Evolutionary conservation across 1,140 invertebrate species (phyloP), one percentile per base, ranked within the genome.

Genomic region (Macrosteles quadrilineatus): DNA sequence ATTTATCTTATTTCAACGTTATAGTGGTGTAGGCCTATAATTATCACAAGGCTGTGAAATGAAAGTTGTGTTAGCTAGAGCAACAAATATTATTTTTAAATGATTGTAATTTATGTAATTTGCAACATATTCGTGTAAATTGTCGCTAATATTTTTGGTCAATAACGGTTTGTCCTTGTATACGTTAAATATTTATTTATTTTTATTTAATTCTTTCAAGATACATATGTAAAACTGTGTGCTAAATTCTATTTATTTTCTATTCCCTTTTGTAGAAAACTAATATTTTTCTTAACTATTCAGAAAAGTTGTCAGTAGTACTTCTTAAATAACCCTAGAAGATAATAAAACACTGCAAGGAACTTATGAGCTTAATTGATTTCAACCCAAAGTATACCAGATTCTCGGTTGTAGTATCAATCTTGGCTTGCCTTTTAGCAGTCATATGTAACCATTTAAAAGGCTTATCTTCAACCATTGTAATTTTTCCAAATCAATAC

Each of bases 11-110:
- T 17, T 50, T 50, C 4, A 50, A 50, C n/a, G n/a, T 50, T 9
- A 4, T 50, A 50, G 47, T 50, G 47, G 47, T 50, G 47, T 50
- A 50, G 47, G 47, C 47, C 47, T 50, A 50, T 11, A 3, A 21
- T 50, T 50, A 17, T 50, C 21, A 50, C 3, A 21, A 50, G 47
- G 47, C 47, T 50, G 47, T 50, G 47, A 50, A 50, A 4, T 11
- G 47, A 50, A 50, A 50, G 47, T 50, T 50, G 47, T 50, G 47
- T 50, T 50, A 50, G 47, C 47, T 50, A 50, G 47, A 50, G 47
- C 47, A 50, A 50, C 6, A 17, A 9, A 21, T 50, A 50, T 50
- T 50, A 50, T 50, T 50, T 50, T 50, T 50, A 21, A 50, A 50
- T 50, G 47, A 11, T 50, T 11, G 47, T 50, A 50, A 19, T 4